Evolutionary conservation across 2,113 vertebrate species (phyloP).

Genomic region (Periophthalmus modestus): DNA sequence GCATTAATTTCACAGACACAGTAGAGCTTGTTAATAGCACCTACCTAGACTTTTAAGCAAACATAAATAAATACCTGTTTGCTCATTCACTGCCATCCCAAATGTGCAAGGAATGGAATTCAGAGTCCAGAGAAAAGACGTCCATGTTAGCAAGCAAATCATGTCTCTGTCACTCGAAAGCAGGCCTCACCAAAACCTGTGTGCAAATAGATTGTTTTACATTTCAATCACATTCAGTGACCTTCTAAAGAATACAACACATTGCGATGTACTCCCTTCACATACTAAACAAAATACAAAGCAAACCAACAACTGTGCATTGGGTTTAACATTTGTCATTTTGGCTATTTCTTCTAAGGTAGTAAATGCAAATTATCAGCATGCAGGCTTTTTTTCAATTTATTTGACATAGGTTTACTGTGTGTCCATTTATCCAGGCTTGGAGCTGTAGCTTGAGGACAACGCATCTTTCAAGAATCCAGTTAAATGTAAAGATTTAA

Average conservation of each 20-base stretch:
- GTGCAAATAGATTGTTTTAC: constrained; percentile 50
- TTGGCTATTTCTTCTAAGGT: not conserved
- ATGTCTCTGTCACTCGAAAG: constrained; percentile 81
- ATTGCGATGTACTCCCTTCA: not conserved
- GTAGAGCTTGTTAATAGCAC: not conserved
- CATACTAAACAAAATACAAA: constrained; percentile 8
- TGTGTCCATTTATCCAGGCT: not conserved
- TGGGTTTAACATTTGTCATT: not conserved
- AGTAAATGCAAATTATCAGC: not conserved
- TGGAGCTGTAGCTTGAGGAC: not conserved
- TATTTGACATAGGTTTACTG: no score
- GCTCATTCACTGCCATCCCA: constrained; percentile 83
- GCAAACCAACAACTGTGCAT: not conserved
- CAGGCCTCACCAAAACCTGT: constrained; percentile 76
- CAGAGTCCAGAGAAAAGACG: constrained; percentile 80
- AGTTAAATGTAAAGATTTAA: not conserved
- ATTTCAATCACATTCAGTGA: not conserved
- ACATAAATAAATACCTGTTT: constrained; percentile 78
- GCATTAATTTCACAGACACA: not conserved
- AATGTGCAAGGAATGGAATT: constrained; percentile 72
- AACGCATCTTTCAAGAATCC: no score
- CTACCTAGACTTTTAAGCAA: not conserved
- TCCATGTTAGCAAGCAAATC: constrained; percentile 79
- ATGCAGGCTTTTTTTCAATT: not conserved
- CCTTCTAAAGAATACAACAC: constrained; percentile 2